Evolutionary conservation across 2,113 vertebrate species (phyloP).

Genomic region (Rhadina sibilatrix): DNA sequence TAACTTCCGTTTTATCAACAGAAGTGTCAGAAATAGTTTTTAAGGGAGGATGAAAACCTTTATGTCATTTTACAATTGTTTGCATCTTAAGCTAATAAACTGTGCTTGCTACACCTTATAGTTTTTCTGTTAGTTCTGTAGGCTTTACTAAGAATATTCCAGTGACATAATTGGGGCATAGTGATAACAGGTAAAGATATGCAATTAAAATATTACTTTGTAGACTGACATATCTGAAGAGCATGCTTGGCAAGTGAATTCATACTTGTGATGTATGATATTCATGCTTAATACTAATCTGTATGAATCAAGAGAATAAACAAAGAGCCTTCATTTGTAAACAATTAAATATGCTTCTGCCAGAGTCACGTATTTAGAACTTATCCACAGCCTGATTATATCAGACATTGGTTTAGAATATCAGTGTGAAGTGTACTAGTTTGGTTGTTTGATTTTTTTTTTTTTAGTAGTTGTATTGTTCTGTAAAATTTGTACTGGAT

Average conservation of each 20-base stretch:
- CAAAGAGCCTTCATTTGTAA: conserved; percentile 51
- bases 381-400: neutral
- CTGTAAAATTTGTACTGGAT: neutral
- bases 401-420: neutral
- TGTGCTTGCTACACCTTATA: conserved; percentile 41
- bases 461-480: neutral
- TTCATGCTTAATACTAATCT: conserved; percentile 37
- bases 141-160: conserved; percentile 60
- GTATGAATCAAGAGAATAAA: conserved; percentile 56
- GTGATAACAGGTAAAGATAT: conserved; percentile 58
- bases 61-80: conserved; percentile 53
- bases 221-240: conserved; percentile 63
- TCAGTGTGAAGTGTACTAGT: neutral
- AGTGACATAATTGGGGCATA: conserved; percentile 58
- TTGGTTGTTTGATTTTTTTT: neutral
- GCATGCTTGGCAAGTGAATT: conserved; percentile 38
- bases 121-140: conserved; percentile 42
- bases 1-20: conserved; percentile 28
- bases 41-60: conserved; percentile 40
- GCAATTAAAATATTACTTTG: conserved; percentile 61
- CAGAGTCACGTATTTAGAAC: conserved; percentile 2
- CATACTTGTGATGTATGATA: conserved; percentile 40
- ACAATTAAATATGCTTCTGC: conserved; percentile 28
- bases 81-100: conserved; percentile 52
- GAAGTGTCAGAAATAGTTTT: conserved; percentile 36